Evolutionary conservation across 2,113 vertebrate species (phyloP).

Genomic region (Clarias batrachus): DNA sequence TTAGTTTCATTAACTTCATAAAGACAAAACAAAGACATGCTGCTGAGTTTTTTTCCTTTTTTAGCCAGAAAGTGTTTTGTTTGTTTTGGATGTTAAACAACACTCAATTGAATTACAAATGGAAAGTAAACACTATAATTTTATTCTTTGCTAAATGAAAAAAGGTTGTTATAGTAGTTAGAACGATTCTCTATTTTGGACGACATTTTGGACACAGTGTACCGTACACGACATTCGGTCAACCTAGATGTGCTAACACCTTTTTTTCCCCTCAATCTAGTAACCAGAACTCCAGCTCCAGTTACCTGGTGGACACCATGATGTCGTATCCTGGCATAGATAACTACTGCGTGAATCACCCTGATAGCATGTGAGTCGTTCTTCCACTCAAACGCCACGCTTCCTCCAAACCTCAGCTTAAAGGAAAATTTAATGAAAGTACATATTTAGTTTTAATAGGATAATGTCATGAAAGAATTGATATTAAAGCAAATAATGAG

Average conservation of each 20-base stretch:
- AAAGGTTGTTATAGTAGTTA: neutral
- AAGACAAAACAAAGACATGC: neutral
- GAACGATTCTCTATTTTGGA: too few species aligned
- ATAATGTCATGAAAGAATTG: too few species aligned
- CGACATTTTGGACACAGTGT: too few species aligned
- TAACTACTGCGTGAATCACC: conserved; percentile 74
- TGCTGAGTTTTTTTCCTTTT: neutral
- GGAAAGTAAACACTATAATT: neutral
- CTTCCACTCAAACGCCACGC: neutral
- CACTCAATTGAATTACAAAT: neutral
- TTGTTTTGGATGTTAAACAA: neutral
- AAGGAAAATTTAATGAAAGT: too few species aligned
- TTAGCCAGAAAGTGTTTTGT: neutral
- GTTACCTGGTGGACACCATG: conserved; percentile 76
- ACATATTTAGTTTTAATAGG: too few species aligned
- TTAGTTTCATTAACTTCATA: too few species aligned
- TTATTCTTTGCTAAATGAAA: neutral
- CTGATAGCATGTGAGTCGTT: conserved; percentile 62
- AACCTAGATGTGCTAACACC: neutral
- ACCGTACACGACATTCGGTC: neutral
- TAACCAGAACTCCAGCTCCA: conserved; percentile 78
- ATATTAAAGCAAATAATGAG: too few species aligned
- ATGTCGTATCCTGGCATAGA: conserved; percentile 87
- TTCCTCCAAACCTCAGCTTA: neutral
- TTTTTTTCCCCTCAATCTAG: conserved; percentile 65